Evolutionary conservation across 2,888 invertebrate genomes (phyloP), one percentile per base, ranked within the genome.

Genomic region (Aquatica leii): DNA sequence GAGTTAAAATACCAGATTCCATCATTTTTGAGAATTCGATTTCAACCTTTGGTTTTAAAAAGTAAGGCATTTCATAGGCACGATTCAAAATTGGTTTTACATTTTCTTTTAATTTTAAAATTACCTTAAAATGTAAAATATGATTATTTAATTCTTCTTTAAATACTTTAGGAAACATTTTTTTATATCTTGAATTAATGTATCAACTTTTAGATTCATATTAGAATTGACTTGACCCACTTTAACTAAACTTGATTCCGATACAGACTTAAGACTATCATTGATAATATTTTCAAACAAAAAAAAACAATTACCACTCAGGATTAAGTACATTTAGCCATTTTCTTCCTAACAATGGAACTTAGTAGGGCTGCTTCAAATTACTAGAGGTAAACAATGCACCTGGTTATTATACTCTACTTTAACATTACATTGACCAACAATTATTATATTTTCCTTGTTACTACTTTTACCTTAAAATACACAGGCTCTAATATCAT

Each of bases 281-380:
- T 31, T 31, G 5, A 31, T 31, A 31, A 31, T 31, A 31, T 31
- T 31, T 6, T 31, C 5, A 31, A 31, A 31, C 31, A 6, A 6
- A 31, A 31, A 31, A 31, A 40, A 6, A 41, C 18, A n/a, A n/a
- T 55, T 40, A 50, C 65, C 59, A 55, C n/a, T 59, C 46, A 35
- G 60, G 43, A 31, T 50, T 54, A 12, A 66, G 52, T 11, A 50
- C 31, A 58, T 65, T 43, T 46, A 64, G 49, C 67, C 58, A 65
- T 48, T 65, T 61, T 50, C 67, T 60, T 17, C 67, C 67, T 18
- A 65, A 48, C 31, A 64, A 51, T 21, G 66, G 64, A 52, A 24
- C 12, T 60, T 37, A n/a, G 21, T 58, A n/a, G 51, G 20, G 21
- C 48, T 41, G 18, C 43, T 58, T 14, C 58, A 9, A 9, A 64